phyloP scores from a whole-genome alignment of 2,113 vertebrate species.

The Siphamia tubifer region DNA sequence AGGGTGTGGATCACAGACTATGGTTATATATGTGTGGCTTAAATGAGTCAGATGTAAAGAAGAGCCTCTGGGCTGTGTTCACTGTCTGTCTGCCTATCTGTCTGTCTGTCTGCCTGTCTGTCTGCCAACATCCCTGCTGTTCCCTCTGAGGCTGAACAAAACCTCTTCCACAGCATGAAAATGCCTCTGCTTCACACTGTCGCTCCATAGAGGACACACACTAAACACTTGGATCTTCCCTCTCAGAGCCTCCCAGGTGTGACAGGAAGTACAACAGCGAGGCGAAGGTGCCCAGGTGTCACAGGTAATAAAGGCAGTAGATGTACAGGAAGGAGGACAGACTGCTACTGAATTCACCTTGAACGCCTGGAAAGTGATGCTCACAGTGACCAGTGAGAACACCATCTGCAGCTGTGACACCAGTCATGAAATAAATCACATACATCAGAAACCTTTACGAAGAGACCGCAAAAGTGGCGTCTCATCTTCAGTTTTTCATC shows the following conservation, averaged over 20 bases:
- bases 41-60: constrained; percentile 15
- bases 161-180: neutral
- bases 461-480: too few species aligned
- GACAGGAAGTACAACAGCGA: neutral
- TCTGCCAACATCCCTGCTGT: constrained; percentile 21
- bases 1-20: too few species aligned
- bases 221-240: neutral
- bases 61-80: neutral
- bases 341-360: neutral
- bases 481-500: too few species aligned
- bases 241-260: neutral
- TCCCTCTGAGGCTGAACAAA: constrained; percentile 13
- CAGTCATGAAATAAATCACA: too few species aligned
- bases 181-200: neutral
- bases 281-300: constrained; percentile 13
- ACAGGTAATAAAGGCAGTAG: neutral
- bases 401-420: too few species aligned
- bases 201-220: neutral
- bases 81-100: too few species aligned
- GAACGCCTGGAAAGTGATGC: neutral
- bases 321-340: neutral
- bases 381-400: too few species aligned
- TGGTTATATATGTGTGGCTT: too few species aligned
- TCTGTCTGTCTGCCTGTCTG: too few species aligned
- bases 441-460: too few species aligned